Conservation (phyloP, 2,888 invertebrate genomes). For the Drosophila yooni region DNA sequence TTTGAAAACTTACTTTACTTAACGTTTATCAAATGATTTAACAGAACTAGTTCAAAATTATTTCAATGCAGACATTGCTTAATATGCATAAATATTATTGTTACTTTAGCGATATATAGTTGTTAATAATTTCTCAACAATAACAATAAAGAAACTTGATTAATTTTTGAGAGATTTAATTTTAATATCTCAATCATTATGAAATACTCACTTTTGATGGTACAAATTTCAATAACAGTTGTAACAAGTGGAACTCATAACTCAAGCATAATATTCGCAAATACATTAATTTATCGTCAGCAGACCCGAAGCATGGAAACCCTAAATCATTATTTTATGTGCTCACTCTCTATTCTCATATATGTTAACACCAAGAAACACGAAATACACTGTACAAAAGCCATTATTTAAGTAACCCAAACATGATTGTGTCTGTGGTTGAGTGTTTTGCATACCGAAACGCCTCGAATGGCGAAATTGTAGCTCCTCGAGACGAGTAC, state of each 20-base stretch:
- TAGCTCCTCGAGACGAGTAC: slow-evolving; percentile 1
- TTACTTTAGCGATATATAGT: neutral
- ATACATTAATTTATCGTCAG: neutral
- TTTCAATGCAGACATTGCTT: neutral
- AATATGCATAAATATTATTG: neutral
- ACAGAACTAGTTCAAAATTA: neutral
- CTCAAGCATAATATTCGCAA: neutral
- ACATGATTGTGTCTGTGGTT: slow-evolving; percentile 2
- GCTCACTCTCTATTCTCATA: neutral
- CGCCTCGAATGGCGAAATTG: slow-evolving; percentile 11
- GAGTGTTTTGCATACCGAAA: slow-evolving; percentile 26
- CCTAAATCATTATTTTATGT: slow-evolving; percentile 7
- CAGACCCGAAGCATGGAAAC: neutral
- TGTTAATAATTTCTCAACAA: neutral
- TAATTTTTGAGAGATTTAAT: neutral
- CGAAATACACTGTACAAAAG: slow-evolving; percentile 2
- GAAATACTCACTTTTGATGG: neutral
- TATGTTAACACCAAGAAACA: slow-evolving; percentile 4
- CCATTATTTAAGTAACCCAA: slow-evolving; percentile 8
- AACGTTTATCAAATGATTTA: neutral
- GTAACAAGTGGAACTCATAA: neutral
- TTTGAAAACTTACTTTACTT: neutral
- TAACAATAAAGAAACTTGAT: neutral
- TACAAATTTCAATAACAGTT: neutral
- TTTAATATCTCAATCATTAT: neutral